A percentile compares a stretch with the other conserved stretches of the same genome.
Conservation (phyloP, 2,888 invertebrate genomes). For the Eutolmus rufibarbis region DNA sequence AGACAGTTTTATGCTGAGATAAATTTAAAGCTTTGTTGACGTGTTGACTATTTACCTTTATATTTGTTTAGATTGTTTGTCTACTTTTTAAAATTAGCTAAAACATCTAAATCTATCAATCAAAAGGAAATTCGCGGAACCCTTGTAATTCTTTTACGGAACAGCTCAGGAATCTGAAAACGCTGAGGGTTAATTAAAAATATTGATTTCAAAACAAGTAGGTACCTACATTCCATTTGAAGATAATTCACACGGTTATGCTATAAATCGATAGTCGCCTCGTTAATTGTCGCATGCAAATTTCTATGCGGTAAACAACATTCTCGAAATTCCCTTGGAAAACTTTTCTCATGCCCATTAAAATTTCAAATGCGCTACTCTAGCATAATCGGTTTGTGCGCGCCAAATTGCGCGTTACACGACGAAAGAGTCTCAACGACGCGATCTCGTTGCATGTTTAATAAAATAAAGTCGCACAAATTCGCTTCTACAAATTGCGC, state of each 20-base stretch:
- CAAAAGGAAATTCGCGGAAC: too few species aligned
- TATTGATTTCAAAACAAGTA: too few species aligned
- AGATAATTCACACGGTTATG: neutral
- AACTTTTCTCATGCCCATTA: neutral
- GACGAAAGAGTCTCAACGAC: neutral
- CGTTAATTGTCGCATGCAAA: neutral
- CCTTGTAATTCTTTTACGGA: too few species aligned
- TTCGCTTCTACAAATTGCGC: neutral
- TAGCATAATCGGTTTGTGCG: neutral
- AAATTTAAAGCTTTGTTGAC: too few species aligned
- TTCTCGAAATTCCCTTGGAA: neutral
- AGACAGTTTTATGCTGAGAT: too few species aligned
- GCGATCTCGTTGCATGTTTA: neutral
- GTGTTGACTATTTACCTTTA: too few species aligned
- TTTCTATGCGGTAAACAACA: neutral
- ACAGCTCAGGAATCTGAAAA: too few species aligned
- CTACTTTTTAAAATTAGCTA: too few species aligned
- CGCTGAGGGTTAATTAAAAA: too few species aligned
- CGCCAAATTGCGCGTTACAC: neutral
- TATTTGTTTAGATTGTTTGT: too few species aligned
- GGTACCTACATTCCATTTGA: neutral
- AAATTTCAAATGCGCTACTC: neutral
- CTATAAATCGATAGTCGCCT: neutral
- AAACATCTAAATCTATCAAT: too few species aligned
- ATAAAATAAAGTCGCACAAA: neutral